Percentiles rank a stretch among this genome's conserved stretches.
Conservation (phyloP, 2,797 vertebrate species). For the Tauraco hartlaubi region DNA sequence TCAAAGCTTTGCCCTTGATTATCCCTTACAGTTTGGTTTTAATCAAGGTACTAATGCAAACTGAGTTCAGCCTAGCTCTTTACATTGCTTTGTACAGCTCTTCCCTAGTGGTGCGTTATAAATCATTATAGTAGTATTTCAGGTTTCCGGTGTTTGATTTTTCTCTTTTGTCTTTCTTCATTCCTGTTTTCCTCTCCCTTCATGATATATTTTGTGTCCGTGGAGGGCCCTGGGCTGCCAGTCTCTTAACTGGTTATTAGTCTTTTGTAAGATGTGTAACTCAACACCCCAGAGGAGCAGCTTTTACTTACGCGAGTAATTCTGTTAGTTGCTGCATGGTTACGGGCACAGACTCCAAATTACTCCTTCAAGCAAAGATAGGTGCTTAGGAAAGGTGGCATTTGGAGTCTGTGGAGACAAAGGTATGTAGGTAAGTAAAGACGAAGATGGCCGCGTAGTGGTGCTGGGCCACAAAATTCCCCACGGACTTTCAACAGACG, state of each 20-base stretch:
- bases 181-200: background rate
- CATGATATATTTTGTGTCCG: background rate
- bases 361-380: background rate
- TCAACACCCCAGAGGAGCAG: background rate
- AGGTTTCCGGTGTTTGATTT: background rate
- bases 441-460: background rate
- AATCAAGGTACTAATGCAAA: conserved; percentile 30
- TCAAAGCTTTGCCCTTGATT: conserved; percentile 48
- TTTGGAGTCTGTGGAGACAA: background rate
- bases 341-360: accelerated
- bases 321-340: background rate
- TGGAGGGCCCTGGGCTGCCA: background rate
- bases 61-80: background rate
- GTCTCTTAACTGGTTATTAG: conserved; percentile 12
- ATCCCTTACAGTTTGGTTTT: conserved; percentile 1
- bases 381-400: background rate
- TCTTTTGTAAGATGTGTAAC: background rate
- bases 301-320: background rate
- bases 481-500: accelerated
- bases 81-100: background rate
- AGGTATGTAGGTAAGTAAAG: background rate
- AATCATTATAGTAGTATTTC: conserved; percentile 2
- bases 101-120: background rate
- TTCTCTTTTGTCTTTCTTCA: background rate
- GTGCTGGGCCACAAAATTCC: background rate